Percentiles rank a stretch among this genome's conserved stretches.
These are phyloP conservation scores for Pseudobourletiella spinata DNA, from an alignment of 1,140 invertebrate genomes.

Conservation along the genomic window DNA sequence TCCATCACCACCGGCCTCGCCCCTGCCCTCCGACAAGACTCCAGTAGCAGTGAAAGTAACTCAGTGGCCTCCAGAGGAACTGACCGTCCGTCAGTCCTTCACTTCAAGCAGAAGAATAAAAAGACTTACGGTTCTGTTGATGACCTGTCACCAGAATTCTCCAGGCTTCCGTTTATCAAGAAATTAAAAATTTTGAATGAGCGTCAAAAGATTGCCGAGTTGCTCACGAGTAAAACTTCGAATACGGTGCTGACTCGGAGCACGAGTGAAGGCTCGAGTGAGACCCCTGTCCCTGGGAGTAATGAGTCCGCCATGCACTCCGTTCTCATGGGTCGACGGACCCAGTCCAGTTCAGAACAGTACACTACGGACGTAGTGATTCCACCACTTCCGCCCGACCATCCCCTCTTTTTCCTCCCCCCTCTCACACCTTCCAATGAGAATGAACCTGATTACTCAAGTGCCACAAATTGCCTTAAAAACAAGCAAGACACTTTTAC, in stretches of 20 bases:
- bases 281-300: constrained; percentile 33
- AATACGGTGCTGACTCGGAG: constrained; percentile 50
- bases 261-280: constrained; percentile 62
- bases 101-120: constrained; percentile 23
- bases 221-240: constrained; percentile 56
- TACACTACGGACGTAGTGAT: background rate
- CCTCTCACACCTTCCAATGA: constrained; percentile 16
- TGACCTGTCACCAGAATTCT: constrained; percentile 77
- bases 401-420: constrained; percentile 11
- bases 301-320: constrained; percentile 19
- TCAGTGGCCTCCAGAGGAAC: background rate
- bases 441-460: constrained; percentile 13
- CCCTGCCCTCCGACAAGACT: background rate
- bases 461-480: constrained; percentile 19
- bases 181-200: constrained; percentile 79
- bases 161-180: constrained; percentile 76
- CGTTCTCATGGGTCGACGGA: constrained; percentile 14
- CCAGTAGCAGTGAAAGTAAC: background rate
- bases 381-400: background rate
- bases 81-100: constrained; percentile 26
- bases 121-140: constrained; percentile 63
- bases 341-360: constrained; percentile 24
- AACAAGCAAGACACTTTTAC: constrained; percentile 9
- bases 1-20: background rate
- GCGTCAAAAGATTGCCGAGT: constrained; percentile 69